Conservation (phyloP, 2,888 invertebrate genomes). For the Lissonota sp. region DNA sequence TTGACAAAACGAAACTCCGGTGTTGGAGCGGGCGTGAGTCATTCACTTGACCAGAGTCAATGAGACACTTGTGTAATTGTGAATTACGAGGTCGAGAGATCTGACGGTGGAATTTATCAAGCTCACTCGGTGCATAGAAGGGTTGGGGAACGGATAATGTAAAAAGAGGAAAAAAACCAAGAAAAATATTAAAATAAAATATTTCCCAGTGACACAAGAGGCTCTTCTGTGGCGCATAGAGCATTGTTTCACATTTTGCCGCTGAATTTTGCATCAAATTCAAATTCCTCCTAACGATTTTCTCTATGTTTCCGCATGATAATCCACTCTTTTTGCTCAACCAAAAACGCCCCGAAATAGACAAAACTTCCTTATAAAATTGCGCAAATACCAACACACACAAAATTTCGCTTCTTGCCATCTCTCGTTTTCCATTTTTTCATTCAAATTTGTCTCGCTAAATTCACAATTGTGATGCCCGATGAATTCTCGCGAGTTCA, state of each 20-base stretch:
- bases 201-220: conserved; percentile 4
- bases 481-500: too few relatives aligned
- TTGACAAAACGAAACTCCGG: conserved; percentile 71
- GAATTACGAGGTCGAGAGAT: conserved; percentile 69
- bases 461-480: too few relatives aligned
- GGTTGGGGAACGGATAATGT: not conserved
- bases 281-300: too few relatives aligned
- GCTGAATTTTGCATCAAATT: too few relatives aligned
- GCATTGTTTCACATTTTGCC: not conserved
- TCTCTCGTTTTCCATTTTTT: too few relatives aligned
- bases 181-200: conserved; percentile 7
- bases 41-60: conserved; percentile 78
- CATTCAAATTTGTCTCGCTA: too few relatives aligned
- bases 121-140: conserved; percentile 36
- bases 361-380: too few relatives aligned
- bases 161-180: conserved; percentile 17
- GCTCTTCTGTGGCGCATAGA: not conserved
- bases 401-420: too few relatives aligned
- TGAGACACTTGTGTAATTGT: conserved; percentile 75
- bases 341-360: too few relatives aligned
- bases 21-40: conserved; percentile 71
- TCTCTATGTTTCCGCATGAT: too few relatives aligned
- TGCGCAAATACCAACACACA: too few relatives aligned
- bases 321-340: too few relatives aligned
- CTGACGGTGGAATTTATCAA: conserved; percentile 63